Conservation (phyloP, 2,113 vertebrate species). For the Dinomys branickii region DNA sequence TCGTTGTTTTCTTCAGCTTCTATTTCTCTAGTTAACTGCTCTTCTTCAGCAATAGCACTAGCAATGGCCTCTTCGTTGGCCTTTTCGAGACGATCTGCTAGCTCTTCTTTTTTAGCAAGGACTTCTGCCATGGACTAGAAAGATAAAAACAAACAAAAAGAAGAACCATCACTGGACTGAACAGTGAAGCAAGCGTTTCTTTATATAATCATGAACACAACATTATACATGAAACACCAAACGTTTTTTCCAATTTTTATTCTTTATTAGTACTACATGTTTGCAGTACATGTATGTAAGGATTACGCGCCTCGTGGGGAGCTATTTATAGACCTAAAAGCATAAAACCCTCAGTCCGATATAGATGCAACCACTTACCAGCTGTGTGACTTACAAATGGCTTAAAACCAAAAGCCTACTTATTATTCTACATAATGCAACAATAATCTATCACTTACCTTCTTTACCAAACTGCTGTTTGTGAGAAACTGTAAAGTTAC, state of each 20-base stretch:
- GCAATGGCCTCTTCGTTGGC: conserved; percentile 99
- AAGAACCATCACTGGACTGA: background rate
- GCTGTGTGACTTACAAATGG: background rate
- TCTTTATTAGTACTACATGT: background rate
- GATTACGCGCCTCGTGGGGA: background rate
- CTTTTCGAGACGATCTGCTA: conserved; percentile 96
- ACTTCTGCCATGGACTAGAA: conserved; percentile 97
- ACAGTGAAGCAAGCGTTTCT: background rate
- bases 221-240: background rate
- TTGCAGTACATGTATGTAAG: background rate
- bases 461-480: conserved; percentile 27
- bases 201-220: background rate
- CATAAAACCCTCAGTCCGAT: background rate
- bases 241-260: background rate
- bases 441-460: conserved; percentile 57
- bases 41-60: conserved; percentile 98
- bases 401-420: conserved; percentile 24
- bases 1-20: conserved; percentile 96
- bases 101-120: conserved; percentile 97
- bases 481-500: conserved; percentile 64
- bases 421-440: conserved; percentile 1
- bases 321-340: background rate
- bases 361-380: background rate
- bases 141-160: conserved; percentile 33
- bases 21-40: conserved; percentile 97